Evolutionary conservation across 2,113 vertebrate species (phyloP).

Genomic region (Passer montanus): DNA sequence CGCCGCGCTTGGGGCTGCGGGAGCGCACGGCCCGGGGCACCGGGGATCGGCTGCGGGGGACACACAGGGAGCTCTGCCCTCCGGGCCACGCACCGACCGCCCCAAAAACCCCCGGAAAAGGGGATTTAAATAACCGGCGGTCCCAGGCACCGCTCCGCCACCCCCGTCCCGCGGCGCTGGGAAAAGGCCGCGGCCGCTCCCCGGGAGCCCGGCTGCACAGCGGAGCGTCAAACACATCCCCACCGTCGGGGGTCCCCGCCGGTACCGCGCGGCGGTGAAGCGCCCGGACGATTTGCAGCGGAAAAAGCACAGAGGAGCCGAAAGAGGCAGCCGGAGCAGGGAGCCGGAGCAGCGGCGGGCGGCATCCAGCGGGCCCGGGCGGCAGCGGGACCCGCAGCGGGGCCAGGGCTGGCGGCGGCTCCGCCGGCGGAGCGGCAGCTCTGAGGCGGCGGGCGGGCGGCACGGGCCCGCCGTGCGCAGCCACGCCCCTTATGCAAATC

Average conservation of each 20-base stretch:
- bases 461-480: background rate
- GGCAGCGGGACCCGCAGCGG: background rate
- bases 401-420: background rate
- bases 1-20: background rate
- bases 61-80: fast-evolving
- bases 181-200: background rate
- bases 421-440: background rate
- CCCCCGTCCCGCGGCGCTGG: background rate
- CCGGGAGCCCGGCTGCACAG: background rate
- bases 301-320: background rate
- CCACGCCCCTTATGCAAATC: background rate
- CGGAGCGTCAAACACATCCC: background rate
- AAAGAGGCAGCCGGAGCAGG: background rate
- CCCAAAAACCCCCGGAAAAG: fast-evolving
- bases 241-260: background rate
- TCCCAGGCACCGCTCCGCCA: background rate
- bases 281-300: background rate
- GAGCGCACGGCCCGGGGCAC: background rate
- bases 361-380: background rate
- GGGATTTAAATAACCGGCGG: background rate
- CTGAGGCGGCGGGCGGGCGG: background rate
- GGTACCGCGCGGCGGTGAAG: background rate
- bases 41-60: background rate
- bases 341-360: background rate
- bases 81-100: background rate